These are phyloP conservation scores for Paramormyrops hopkinsi DNA, from an alignment of 2,797 vertebrate genomes.

Conservation along the genomic window DNA sequence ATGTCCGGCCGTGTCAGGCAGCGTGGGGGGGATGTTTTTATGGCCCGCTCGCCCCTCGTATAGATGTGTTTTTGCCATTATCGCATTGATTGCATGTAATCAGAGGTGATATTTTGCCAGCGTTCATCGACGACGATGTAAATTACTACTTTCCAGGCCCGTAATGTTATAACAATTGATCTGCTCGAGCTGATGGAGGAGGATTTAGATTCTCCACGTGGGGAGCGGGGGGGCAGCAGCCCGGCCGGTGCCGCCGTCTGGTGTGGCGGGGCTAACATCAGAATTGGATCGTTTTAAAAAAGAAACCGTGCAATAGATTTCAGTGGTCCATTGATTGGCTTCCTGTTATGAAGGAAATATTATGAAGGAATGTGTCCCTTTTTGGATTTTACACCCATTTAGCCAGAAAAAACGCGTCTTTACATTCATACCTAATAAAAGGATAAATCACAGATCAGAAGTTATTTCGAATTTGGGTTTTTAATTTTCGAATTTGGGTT, in stretches of 20 bases:
- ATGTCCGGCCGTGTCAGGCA: neutral
- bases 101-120: constrained; percentile 75
- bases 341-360: neutral
- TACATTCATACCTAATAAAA: neutral
- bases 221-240: constrained; percentile 31
- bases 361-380: neutral
- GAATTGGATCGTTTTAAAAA: neutral
- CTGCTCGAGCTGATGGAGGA: constrained; percentile 60
- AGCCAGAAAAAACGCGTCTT: neutral
- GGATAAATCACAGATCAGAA: neutral
- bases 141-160: constrained; percentile 80
- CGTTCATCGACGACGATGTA: constrained; percentile 78
- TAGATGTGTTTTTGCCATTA: constrained; percentile 77
- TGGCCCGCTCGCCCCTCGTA: constrained; percentile 59
- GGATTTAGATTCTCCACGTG: constrained; percentile 47
- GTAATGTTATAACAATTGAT: constrained; percentile 96
- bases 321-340: neutral
- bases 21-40: constrained; percentile 44
- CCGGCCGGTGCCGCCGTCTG: neutral
- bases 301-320: neutral
- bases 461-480: neutral
- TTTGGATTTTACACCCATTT: neutral
- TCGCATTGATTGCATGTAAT: constrained; percentile 81
- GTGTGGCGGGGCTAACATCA: neutral
- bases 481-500: neutral